These are phyloP conservation scores for Crenichthys baileyi DNA, from an alignment of 2,797 vertebrate genomes.

Conservation along the genomic window DNA sequence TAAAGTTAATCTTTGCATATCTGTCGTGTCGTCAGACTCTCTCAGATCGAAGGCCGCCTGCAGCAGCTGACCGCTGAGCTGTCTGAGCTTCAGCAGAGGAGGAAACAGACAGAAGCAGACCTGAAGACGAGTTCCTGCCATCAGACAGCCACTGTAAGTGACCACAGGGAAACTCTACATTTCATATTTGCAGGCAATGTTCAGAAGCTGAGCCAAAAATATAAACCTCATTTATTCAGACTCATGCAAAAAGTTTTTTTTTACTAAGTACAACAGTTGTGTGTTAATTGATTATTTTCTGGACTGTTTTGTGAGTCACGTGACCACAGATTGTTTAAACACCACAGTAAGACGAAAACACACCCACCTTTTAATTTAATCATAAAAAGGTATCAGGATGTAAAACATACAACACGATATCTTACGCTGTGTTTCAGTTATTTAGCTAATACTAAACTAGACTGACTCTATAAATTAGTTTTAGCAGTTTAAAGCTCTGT, in stretches of 20 bases:
- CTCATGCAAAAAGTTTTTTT: neutral
- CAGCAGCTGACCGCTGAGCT: conserved; percentile 62
- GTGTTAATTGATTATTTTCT: neutral
- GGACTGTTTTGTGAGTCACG: neutral
- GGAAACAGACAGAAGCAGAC: conserved; percentile 36
- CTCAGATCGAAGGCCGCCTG: conserved; percentile 50
- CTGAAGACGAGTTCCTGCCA: conserved; percentile 33
- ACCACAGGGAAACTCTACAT: neutral
- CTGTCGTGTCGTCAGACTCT: conserved; percentile 59
- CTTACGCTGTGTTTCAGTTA: too few relatives aligned
- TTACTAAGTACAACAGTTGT: neutral
- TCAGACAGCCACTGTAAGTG: conserved; percentile 62
- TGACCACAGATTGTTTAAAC: neutral
- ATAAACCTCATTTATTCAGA: neutral
- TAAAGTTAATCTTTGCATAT: neutral
- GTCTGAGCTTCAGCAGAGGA: conserved; percentile 52
- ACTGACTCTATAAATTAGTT: too few relatives aligned
- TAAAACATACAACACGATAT: neutral
- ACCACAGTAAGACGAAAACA: neutral
- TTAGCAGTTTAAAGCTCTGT: too few relatives aligned
- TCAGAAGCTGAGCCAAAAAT: neutral
- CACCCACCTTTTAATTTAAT: neutral
- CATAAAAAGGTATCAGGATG: neutral
- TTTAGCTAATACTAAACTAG: too few relatives aligned
- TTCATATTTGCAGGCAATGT: neutral